Base-by-base conservation (phyloP, 2,888 invertebrate genomes). In the Hydriomena furcata region DNA sequence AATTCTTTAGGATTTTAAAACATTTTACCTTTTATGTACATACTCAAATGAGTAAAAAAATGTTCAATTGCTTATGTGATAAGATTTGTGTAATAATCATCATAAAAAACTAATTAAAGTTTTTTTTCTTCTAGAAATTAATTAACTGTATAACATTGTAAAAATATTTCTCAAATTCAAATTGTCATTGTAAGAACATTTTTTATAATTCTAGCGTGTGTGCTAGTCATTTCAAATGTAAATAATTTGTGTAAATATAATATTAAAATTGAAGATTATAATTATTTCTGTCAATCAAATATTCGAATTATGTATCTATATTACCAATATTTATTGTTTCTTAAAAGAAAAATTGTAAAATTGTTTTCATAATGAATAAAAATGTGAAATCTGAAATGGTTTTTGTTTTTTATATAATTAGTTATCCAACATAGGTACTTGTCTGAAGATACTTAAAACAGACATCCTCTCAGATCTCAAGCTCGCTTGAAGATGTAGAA, bases 321-420 rank as follows among this genome's bases (percentile, higher is more conserved):
- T 76, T 77, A 76, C 68, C 72, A 75, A 78, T 83, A 83, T 84
- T 79, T 84, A 87, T 87, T 82, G 81, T 85, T 88, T 85, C 73
- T 10, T 34, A 83, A 84, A 79, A 66, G 66, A 66, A 78, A 80
- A 66, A 84, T 81, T 86, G 82, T 86, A 84, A 85, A 81, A 80
- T 81, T 83, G 84, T 89, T 88, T 89, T 89, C 83, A 84, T 85
- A n/a, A 84, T 84, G 72, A 85, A 78, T 80, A 79, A 85, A 87
- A 78, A 73, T 67, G 64, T 76, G 69, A 35, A 49, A 45, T 30
- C 37, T n/a, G n/a, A n/a, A n/a, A 40, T 20, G 5, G 12, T 12
- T 8, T 24, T 21, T 27, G 25, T 27, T 5, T 32, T 32, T 7
- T 10, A 8, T 1, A 17, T 17, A 17, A 17, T n/a, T n/a, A n/a